Percentiles rank a stretch among this genome's conserved stretches.
Evolutionary conservation across 2,113 vertebrate species (phyloP).

Genomic region (Chaenogobius annularis): DNA sequence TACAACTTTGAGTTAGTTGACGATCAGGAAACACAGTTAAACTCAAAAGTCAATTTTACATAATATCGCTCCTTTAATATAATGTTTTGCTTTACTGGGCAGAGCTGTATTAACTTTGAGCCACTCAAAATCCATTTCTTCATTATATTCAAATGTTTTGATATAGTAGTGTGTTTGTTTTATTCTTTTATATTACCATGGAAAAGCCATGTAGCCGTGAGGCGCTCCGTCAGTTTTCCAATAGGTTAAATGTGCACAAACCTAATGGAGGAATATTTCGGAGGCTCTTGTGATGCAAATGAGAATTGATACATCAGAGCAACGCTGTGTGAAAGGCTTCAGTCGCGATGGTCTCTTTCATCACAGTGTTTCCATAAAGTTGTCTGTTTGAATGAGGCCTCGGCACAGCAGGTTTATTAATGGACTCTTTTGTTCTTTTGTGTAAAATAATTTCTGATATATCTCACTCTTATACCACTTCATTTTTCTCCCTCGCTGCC

Average conservation of each 20-base stretch:
- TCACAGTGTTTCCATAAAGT: conserved; percentile 43
- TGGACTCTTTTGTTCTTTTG: conserved; percentile 59
- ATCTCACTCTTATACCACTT: conserved; percentile 40
- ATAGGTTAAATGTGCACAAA: conserved; percentile 19
- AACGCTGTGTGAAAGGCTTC: conserved; percentile 48
- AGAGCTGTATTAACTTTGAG: background rate
- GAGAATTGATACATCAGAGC: conserved; percentile 49
- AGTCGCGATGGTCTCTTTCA: conserved; percentile 30
- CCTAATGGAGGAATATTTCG: conserved; percentile 24
- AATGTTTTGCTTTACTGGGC: background rate
- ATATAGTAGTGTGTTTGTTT: conserved; percentile 1
- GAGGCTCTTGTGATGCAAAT: conserved; percentile 61
- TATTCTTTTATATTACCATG: background rate
- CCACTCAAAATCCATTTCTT: background rate
- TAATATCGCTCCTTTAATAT: background rate
- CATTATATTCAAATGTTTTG: background rate
- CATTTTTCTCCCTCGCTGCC: conserved; percentile 15
- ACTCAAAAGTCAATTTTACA: too few species aligned
- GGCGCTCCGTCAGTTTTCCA: conserved; percentile 5
- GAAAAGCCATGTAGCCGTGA: background rate
- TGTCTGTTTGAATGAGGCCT: conserved; percentile 53
- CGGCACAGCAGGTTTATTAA: conserved; percentile 54
- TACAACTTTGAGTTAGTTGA: too few species aligned
- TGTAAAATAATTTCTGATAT: conserved; percentile 67
- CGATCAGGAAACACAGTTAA: too few species aligned